phyloP scores from a whole-genome alignment of 2,888 invertebrate species.

The Melanchra persicariae region DNA sequence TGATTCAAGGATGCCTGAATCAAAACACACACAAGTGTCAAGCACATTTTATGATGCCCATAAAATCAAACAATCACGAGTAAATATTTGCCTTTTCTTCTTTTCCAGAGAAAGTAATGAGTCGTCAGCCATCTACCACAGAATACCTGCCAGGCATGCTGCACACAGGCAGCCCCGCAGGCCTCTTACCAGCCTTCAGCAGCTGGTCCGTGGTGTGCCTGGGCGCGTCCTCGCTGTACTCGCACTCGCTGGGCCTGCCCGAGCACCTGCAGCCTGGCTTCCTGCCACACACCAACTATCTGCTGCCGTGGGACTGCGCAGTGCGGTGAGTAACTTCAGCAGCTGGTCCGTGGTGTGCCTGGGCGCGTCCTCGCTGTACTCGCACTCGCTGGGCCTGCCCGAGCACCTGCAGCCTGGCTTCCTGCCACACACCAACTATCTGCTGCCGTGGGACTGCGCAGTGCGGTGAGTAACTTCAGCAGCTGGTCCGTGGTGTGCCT shows the following conservation, averaged over 20 bases:
- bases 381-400: conserved; percentile 95
- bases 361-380: conserved; percentile 96
- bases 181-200: conserved; percentile 95
- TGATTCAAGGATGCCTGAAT: too few species aligned
- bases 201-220: conserved; percentile 98
- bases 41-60: too few species aligned
- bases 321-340: conserved; percentile 75
- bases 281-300: conserved; percentile 96
- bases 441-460: conserved; percentile 97
- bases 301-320: conserved; percentile 97
- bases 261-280: conserved; percentile 97
- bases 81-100: too few species aligned
- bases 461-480: conserved; percentile 91
- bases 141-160: conserved; percentile 98
- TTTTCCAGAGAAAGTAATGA: conserved; percentile 90
- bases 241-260: conserved; percentile 95
- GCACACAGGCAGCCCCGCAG: conserved; percentile 94
- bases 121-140: conserved; percentile 95
- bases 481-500: conserved; percentile 98
- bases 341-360: conserved; percentile 96
- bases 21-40: too few species aligned
- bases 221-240: conserved; percentile 97
- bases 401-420: conserved; percentile 97
- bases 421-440: conserved; percentile 96
- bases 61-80: too few species aligned